phyloP scores from a whole-genome alignment of 2,888 invertebrate species.

The Melieria crassipennis region DNA sequence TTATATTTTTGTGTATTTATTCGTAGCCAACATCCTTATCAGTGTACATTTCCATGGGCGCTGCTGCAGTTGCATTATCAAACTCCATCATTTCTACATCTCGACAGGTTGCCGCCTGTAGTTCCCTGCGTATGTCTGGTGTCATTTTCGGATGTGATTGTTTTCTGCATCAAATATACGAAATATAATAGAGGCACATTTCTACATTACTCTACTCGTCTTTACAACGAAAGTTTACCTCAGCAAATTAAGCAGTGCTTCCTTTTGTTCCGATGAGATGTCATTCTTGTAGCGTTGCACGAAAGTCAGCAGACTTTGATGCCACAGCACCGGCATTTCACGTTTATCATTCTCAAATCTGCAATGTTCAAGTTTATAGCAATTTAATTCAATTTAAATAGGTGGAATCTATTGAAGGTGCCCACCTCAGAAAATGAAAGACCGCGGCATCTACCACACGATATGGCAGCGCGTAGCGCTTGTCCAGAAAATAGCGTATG shows the following conservation, averaged over 20 bases:
- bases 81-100: conserved; percentile 72
- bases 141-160: conserved; percentile 68
- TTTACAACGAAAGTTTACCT: conserved; percentile 49
- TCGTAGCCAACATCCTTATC: conserved; percentile 56
- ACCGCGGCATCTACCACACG: conserved; percentile 94
- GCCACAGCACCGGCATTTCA: conserved; percentile 95
- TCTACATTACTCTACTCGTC: neutral
- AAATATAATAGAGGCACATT: neutral
- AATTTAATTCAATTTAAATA: conserved; percentile 6
- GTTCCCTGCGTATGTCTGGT: conserved; percentile 83
- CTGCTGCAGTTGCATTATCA: conserved; percentile 47
- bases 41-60: conserved; percentile 54
- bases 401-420: neutral
- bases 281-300: conserved; percentile 95
- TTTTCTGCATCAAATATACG: conserved; percentile 51
- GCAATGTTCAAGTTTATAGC: conserved; percentile 42
- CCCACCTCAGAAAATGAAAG: conserved; percentile 89
- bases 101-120: conserved; percentile 83
- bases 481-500: conserved; percentile 91
- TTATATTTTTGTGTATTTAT: conserved; percentile 18
- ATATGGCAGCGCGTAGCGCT: conserved; percentile 97
- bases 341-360: conserved; percentile 87
- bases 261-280: conserved; percentile 91
- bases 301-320: conserved; percentile 93
- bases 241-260: conserved; percentile 82